These are phyloP conservation scores for Phrynosoma blainvillii DNA, from an alignment of 2,113 vertebrate species.

Conservation along the genomic window DNA sequence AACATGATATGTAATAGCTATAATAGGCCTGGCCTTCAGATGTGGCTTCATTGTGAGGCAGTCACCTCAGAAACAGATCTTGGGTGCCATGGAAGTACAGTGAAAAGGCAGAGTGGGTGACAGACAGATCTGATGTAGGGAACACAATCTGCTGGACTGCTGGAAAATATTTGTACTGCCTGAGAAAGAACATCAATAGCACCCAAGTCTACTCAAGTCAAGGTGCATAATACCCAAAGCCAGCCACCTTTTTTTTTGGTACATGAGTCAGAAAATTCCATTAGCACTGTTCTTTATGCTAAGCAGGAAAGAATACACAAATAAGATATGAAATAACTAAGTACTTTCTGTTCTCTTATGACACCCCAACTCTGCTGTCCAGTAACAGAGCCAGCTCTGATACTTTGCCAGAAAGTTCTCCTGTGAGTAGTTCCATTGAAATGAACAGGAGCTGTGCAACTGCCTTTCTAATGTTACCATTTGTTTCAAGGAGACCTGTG, in stretches of 20 bases:
- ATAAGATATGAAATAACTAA: neutral
- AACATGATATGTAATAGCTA: neutral
- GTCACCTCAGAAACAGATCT: neutral
- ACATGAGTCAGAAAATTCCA: neutral
- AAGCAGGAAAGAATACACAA: neutral
- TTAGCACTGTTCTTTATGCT: neutral
- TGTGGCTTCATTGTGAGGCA: neutral
- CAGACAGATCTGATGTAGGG: too few relatives aligned
- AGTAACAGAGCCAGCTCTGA: neutral
- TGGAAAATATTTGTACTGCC: neutral
- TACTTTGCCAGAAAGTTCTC: neutral
- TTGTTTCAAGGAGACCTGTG: neutral
- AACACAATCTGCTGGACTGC: neutral
- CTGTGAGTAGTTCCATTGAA: neutral
- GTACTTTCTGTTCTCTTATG: neutral
- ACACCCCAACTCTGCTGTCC: neutral
- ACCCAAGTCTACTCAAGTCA: neutral
- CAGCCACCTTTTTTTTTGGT: neutral
- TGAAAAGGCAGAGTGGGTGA: neutral
- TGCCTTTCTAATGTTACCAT: neutral
- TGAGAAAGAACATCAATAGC: neutral
- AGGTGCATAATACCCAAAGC: neutral
- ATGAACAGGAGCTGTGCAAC: neutral
- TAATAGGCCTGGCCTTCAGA: neutral
- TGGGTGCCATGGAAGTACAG: neutral